These are phyloP conservation scores for Tridacna crocea DNA, from an alignment of 2,888 invertebrate genomes.

Conservation along the genomic window DNA sequence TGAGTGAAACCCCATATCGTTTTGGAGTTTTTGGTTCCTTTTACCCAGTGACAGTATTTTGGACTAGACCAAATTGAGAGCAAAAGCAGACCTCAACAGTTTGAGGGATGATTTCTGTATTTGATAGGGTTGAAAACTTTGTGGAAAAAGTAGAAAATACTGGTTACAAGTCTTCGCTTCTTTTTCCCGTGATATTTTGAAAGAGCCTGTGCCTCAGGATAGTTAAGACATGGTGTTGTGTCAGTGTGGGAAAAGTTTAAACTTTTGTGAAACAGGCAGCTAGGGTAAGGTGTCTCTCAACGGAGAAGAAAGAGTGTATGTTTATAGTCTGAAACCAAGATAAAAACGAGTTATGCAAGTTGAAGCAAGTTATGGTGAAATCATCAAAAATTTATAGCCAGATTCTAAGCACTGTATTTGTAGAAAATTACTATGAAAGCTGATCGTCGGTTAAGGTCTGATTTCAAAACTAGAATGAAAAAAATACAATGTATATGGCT, in stretches of 20 bases:
- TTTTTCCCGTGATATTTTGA: not conserved
- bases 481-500: too few species aligned
- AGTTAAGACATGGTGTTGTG: too few species aligned
- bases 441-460: not conserved
- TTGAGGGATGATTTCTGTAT: not conserved
- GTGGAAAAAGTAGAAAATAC: not conserved
- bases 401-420: not conserved
- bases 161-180: not conserved
- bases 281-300: too few species aligned
- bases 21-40: not conserved
- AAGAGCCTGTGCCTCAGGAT: too few species aligned
- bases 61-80: not conserved
- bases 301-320: too few species aligned
- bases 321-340: too few species aligned
- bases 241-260: too few species aligned
- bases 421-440: not conserved
- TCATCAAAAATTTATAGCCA: not conserved
- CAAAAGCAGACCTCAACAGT: not conserved
- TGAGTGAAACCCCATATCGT: conserved; percentile 84
- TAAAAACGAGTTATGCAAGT: too few species aligned
- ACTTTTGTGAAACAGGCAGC: too few species aligned
- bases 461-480: too few species aligned
- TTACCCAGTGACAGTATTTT: not conserved
- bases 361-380: not conserved
- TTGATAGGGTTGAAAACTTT: not conserved